Evolutionary conservation across 2,797 vertebrate species (phyloP), one percentile per base, ranked within the genome.

Genomic region (Gymnothorax javanicus): DNA sequence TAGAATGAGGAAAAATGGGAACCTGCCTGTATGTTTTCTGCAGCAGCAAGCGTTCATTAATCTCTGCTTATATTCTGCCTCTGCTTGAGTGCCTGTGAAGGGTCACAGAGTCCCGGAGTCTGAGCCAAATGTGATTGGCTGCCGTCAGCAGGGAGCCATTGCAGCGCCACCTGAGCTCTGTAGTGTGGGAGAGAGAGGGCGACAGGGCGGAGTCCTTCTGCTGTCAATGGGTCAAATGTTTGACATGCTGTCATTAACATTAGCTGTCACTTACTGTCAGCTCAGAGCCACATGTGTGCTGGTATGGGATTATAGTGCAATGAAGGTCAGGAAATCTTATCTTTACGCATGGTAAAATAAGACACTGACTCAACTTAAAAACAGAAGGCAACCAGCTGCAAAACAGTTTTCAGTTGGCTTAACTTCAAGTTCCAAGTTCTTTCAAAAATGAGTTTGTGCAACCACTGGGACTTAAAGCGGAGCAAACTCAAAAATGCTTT

Each of bases 181-280:
- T 87, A 90, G 43, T 6, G 43, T 50, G 43, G 73, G 64, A 89
- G 88, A 90, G 89, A 90, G 89, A 91, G 90, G 85, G 86, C 59
- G 90, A 85, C 73, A 77, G 58, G 59, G n/a, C 86, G 27, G 88
- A 87, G 88, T 92, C 89, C 88, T 90, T 87, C 88, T 86, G 93
- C 94, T 92, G 92, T 96, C 95, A 94, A 89, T 94, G 88, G 89
- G 89, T 43, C 93, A 91, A 89, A 89, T 92, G 93, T 95, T 93
- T 93, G 93, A 91, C 93, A 91, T 94, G 94, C 94, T 93, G 94
- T 94, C 93, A 93, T 95, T 92, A 94, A 92, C 90, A 91, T 94
- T 90, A 91, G 89, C 84, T 85, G 25, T 95, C 95, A 93, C 87
- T 96, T 93, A 92, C 91, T 94, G 86, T 91, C 91, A 90, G 89